Base-by-base conservation (phyloP, 30 jellyfish, hydroid and myxozoan species). In the Nemopilema nomurai region DNA sequence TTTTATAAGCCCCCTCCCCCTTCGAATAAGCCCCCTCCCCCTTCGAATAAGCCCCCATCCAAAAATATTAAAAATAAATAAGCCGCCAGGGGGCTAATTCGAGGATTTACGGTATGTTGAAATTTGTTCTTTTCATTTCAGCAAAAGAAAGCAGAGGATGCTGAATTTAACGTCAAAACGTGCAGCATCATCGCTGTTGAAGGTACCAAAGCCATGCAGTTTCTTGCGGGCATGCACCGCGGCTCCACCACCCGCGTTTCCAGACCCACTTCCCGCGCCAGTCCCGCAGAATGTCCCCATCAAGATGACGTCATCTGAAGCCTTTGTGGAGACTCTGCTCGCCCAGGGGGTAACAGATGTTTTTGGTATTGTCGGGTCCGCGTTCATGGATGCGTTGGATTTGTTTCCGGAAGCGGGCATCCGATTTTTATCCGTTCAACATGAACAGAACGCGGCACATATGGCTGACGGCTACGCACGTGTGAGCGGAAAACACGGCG, bases 391-490 rank as follows among this genome's bases (percentile, higher is more conserved):
- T 72, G 96, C 96, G 28, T 71, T 90, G 75, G 97, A 90, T 71
- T 30, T 90, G 71, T 85, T 90, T 73, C 97, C 97, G 41, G 97
- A 90, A 22, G 97, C 97, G 24, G 97, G 97, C 28, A 90, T 90
- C 21, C 64, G 96, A 51, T 90, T 90, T 64, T 8, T 90, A 49
- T 81, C 97, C 4, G 97, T 90, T 4, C 97, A 90, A 53, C 97
- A 90, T 71, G 97, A 90, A 71, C 97, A 90, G 79, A 90, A 90
- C 68, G 97, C 97, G 7, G 97, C 89, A 18, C 97, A 90, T 69
- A 90, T 90, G 97, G 97, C 97, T 0, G 97, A 90, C 52, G 97
- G 97, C 0, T 90, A 90, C 81, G 72, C 97, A 0, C 66, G 97
- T 29, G 96, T 89, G 19, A 21, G 96, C 26, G 97, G 97, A 8